Percentiles rank a stretch among this genome's conserved stretches.
phyloP scores from a whole-genome alignment of 2,113 vertebrate species.

The Stomatorhinus ivindoensis region DNA sequence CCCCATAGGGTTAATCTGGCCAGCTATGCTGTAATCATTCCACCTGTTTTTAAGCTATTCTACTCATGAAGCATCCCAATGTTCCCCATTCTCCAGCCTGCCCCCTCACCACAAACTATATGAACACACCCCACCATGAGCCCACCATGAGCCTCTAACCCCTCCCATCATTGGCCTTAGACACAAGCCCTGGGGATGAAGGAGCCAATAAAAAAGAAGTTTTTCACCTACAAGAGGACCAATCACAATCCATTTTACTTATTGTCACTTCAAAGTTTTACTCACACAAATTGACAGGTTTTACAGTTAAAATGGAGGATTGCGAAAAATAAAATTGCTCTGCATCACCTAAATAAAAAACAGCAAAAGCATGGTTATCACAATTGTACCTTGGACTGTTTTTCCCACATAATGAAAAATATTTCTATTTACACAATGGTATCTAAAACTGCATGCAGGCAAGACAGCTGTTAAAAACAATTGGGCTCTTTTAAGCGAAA shows the following conservation, averaged over 20 bases:
- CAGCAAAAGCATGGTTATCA: slow-evolving; percentile 39
- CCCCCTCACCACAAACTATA: neutral
- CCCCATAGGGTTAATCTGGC: slow-evolving; percentile 2
- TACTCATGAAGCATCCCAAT: neutral
- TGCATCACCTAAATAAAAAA: slow-evolving; percentile 52
- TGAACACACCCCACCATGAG: neutral
- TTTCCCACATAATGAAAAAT: slow-evolving; percentile 52
- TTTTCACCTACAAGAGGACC: slow-evolving; percentile 55
- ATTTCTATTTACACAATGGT: slow-evolving; percentile 59
- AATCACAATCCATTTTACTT: slow-evolving; percentile 75
- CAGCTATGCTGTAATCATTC: slow-evolving; percentile 9
- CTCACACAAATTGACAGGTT: slow-evolving; percentile 51
- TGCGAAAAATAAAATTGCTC: slow-evolving; percentile 37
- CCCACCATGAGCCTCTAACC: neutral
- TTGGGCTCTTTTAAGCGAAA: slow-evolving; percentile 31
- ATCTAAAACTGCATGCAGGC: slow-evolving; percentile 64
- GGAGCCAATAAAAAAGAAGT: slow-evolving; percentile 55
- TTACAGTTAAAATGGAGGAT: slow-evolving; percentile 50
- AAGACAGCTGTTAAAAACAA: slow-evolving; percentile 43
- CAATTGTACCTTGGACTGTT: slow-evolving; percentile 45
- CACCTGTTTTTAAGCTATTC: neutral
- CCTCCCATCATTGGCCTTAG: slow-evolving; percentile 13
- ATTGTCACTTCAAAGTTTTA: slow-evolving; percentile 42
- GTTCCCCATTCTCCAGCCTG: neutral
- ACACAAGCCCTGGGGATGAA: slow-evolving; percentile 34